Conservation (phyloP, 2,797 vertebrate species). For the Darevskia mixta region DNA sequence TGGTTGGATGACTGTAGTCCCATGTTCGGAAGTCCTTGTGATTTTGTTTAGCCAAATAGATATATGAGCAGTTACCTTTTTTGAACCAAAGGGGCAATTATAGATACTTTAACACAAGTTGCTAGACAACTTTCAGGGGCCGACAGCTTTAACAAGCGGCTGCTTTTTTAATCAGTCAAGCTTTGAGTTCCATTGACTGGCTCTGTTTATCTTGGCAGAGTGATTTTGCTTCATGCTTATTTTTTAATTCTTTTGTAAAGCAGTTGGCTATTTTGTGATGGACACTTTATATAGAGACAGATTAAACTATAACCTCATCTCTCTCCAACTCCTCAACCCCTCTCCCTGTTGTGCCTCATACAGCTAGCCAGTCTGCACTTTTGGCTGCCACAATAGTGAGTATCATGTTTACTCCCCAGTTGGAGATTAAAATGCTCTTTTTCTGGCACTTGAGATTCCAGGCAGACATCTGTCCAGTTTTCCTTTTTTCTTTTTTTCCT, state of each 20-base stretch:
- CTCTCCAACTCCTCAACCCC: background rate
- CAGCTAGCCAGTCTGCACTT: conserved; percentile 15
- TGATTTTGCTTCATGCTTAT: conserved; percentile 23
- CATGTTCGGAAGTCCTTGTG: no score
- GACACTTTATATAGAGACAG: conserved; percentile 32
- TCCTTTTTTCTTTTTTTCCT: conserved; percentile 40
- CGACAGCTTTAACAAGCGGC: conserved; percentile 23
- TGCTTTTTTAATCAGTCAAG: conserved; percentile 19
- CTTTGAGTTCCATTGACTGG: background rate
- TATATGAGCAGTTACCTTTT: background rate
- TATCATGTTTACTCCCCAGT: conserved; percentile 67
- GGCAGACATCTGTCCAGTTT: conserved; percentile 50
- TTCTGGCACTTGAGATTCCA: conserved; percentile 61
- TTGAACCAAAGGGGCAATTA: conserved; percentile 22
- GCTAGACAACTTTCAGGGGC: conserved; percentile 37
- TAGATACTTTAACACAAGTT: background rate
- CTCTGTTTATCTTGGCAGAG: conserved; percentile 46
- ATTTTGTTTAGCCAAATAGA: background rate
- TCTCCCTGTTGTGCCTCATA: conserved; percentile 31
- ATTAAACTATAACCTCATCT: conserved; percentile 5
- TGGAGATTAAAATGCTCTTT: conserved; percentile 37
- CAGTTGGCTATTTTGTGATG: conserved; percentile 36
- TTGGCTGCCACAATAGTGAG: conserved; percentile 63
- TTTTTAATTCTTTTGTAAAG: conserved; percentile 35
- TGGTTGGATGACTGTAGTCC: background rate